These are phyloP conservation scores for Petromus typicus DNA, from an alignment of 2,113 vertebrate species.

Conservation along the genomic window DNA sequence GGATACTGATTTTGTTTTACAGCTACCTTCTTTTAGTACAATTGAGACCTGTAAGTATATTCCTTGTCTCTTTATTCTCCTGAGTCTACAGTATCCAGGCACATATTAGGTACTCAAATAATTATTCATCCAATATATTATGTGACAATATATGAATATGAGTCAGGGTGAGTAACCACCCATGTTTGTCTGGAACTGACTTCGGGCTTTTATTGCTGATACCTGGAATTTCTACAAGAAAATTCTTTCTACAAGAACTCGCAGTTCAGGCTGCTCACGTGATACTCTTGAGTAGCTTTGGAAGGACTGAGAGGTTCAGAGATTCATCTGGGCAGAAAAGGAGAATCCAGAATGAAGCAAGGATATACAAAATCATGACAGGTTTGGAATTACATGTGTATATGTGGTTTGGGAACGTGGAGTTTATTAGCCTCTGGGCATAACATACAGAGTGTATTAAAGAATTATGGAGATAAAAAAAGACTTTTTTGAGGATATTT, in stretches of 20 bases:
- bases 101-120: neutral
- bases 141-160: neutral
- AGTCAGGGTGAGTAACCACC: neutral
- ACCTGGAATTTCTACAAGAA: neutral
- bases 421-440: neutral
- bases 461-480: neutral
- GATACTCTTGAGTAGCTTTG: neutral
- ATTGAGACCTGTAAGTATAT: neutral
- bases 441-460: neutral
- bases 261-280: neutral
- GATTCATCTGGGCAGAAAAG: neutral
- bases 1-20: neutral
- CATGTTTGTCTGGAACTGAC: neutral
- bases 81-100: neutral
- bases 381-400: neutral
- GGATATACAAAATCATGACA: neutral
- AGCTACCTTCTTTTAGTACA: neutral
- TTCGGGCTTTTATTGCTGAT: neutral
- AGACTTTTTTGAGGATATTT: neutral
- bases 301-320: neutral
- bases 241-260: neutral
- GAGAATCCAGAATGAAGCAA: conserved; percentile 7
- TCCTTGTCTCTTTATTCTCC: neutral
- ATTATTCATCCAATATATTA: neutral
- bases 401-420: neutral